Base-by-base conservation (phyloP, 2,797 vertebrate species). In the Phataginus tricuspis region DNA sequence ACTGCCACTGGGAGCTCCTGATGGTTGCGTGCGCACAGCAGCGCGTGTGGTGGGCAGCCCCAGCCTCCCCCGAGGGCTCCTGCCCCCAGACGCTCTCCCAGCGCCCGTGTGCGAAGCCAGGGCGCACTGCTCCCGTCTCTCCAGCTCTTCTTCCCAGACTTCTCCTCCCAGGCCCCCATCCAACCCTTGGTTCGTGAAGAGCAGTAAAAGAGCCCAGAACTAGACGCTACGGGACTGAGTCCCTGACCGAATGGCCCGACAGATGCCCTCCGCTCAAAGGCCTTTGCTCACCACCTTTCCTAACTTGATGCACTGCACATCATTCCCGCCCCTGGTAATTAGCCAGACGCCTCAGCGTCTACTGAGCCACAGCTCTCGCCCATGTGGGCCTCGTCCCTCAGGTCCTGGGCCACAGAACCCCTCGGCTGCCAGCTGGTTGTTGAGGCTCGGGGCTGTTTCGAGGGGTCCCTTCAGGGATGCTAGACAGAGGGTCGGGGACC, bases 241-340 rank as follows among this genome's bases (percentile, higher is more conserved):
- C 18, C 72, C 95, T 91, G 59, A 94, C 84, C 72, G 59, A 90
- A 68, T 87, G 66, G 94, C 69, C 86, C 71, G 74, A 94, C 90
- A 80, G 77, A 90, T 77, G 45, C 57, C 95, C 7, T 95, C 83
- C 49, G 51, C 77, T 68, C 55, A 74, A 11, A 77, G 53, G 34
- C 14, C 31, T 89, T 59, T 6, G 12, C 14, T 29, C 25, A 34
- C n/a, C 15, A 7, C 42, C 25, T 39, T 37, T 69, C 39, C 95
- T 96, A 91, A 97, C 96, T 96, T 96, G 94, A 93, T 91, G 84
- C 72, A 85, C 84, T 63, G 88, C 87, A 97, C 80, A 51, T 91
- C 93, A 90, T 91, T 80, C 72, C 55, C 69, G 94, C 96, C 96
- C 93, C 94, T 71, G 92, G 90, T 94, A 97, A 96, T 91, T 94